These are phyloP conservation scores for Aelia acuminata DNA, from an alignment of 2,888 invertebrate genomes.

Conservation along the genomic window DNA sequence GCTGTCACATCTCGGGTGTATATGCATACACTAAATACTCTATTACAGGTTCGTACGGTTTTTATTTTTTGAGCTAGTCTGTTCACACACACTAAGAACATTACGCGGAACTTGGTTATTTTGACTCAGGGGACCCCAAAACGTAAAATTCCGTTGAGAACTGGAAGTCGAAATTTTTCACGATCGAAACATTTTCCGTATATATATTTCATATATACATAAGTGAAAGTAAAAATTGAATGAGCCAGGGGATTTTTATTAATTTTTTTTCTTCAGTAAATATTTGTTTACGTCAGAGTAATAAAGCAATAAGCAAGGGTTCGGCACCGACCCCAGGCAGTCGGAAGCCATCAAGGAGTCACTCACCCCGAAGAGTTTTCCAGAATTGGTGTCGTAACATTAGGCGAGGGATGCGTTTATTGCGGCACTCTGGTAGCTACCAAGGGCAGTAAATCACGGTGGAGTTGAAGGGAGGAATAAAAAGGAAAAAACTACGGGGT, in stretches of 20 bases:
- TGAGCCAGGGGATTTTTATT: neutral
- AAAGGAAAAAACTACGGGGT: neutral
- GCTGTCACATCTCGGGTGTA: too few relatives aligned
- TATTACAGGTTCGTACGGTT: too few relatives aligned
- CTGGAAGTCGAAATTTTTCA: too few relatives aligned
- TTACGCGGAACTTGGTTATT: too few relatives aligned
- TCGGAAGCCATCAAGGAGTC: conserved; percentile 4
- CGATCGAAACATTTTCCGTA: too few relatives aligned
- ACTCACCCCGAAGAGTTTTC: neutral
- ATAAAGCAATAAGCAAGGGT: neutral
- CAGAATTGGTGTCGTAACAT: conserved; percentile 14
- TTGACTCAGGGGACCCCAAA: too few relatives aligned
- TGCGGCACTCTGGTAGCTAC: conserved; percentile 13
- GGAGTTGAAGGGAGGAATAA: neutral
- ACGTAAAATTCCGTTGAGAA: too few relatives aligned
- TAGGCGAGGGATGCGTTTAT: neutral
- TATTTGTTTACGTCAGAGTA: neutral
- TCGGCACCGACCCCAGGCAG: neutral
- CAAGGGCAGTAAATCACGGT: neutral
- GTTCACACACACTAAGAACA: too few relatives aligned
- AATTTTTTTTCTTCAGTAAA: neutral
- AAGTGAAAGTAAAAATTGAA: too few relatives aligned
- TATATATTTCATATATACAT: too few relatives aligned
- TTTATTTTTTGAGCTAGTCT: too few relatives aligned
- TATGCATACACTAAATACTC: too few relatives aligned